Evolutionary conservation across 2,113 vertebrate genomes (phyloP), one percentile per base, ranked within the genome.

Genomic region (Alosa alosa): DNA sequence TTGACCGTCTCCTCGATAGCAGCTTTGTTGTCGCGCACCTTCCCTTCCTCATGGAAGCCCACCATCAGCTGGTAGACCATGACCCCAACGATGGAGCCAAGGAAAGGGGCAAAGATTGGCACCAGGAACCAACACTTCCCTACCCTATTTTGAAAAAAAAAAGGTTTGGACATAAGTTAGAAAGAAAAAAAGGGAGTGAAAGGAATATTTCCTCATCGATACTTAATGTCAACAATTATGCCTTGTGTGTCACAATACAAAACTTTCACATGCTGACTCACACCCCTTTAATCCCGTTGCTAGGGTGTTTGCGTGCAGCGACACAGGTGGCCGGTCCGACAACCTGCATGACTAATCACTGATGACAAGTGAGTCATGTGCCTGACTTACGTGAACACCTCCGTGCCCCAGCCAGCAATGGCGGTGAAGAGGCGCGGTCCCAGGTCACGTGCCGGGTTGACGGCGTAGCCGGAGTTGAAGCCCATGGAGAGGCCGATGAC

Each of bases 401-500:
- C 92, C 0, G 55, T 0, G 11, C 98, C 98, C 97, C 97, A 99
- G 46, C 98, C 98, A 10, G 98, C 97, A 0, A 99, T 88, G 31
- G 98, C 91, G 0, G 98, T 98, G 91, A 99, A 99, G 86, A 99
- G 92, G 50, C 98, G 97, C 83, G 98, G 98, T 1, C 98, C 98
- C 0, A 99, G 93, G 91, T 99, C 98, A 91, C 98, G 96, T 87
- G 98, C 98, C 9, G 98, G 98, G 90, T 99, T 99, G 84, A 99
- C 97, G 0, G 98, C 98, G 0, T 99, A 99, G 78, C 98, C 98
- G 0, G 97, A 99, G 92, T 99, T 99, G 91, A 99, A 98, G 89
- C 98, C 98, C 98, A 99, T 99, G 15, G 98, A 97, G 4, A 97
- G 93, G 81, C 98, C 98, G 72, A 99, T 99, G 90, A 98, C 97